Conservation (phyloP, 2,797 vertebrate genomes). For the Decapterus maruadsi region DNA sequence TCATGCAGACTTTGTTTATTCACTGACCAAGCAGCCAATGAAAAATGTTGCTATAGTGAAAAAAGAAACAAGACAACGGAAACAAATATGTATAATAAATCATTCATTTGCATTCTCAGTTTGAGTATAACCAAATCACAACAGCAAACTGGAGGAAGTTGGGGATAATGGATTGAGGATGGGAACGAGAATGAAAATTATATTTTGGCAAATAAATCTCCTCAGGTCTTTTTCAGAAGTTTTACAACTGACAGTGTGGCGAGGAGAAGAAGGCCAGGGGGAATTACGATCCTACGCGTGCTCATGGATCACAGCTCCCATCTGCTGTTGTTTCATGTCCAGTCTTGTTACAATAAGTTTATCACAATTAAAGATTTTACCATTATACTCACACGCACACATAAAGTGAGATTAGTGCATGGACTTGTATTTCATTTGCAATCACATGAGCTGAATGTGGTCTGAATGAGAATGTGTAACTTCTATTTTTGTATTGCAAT, state of each 20-base stretch:
- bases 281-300: slow-evolving; percentile 23
- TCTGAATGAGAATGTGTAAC: neutral
- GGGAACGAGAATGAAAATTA: slow-evolving; percentile 10
- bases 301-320: slow-evolving; percentile 35
- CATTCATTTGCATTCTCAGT: slow-evolving; percentile 43
- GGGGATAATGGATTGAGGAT: slow-evolving; percentile 6
- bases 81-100: slow-evolving; percentile 54
- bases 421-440: slow-evolving; percentile 9
- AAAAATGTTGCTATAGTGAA: slow-evolving; percentile 48
- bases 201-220: slow-evolving; percentile 11
- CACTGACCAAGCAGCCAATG: slow-evolving; percentile 32
- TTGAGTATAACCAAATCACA: slow-evolving; percentile 13
- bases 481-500: neutral
- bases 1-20: slow-evolving; percentile 50
- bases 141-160: slow-evolving; percentile 14
- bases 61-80: slow-evolving; percentile 48
- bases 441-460: neutral
- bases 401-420: slow-evolving; percentile 7
- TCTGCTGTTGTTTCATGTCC: slow-evolving; percentile 29
- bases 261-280: slow-evolving; percentile 13
- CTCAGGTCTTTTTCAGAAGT: slow-evolving; percentile 22
- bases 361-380: slow-evolving; percentile 17
- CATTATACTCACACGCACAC: neutral
- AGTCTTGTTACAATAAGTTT: slow-evolving; percentile 21
- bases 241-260: slow-evolving; percentile 20